Evolutionary conservation across 2,888 invertebrate genomes (phyloP), one percentile per base, ranked within the genome.

Genomic region (Phyllotreta cruciferae): DNA sequence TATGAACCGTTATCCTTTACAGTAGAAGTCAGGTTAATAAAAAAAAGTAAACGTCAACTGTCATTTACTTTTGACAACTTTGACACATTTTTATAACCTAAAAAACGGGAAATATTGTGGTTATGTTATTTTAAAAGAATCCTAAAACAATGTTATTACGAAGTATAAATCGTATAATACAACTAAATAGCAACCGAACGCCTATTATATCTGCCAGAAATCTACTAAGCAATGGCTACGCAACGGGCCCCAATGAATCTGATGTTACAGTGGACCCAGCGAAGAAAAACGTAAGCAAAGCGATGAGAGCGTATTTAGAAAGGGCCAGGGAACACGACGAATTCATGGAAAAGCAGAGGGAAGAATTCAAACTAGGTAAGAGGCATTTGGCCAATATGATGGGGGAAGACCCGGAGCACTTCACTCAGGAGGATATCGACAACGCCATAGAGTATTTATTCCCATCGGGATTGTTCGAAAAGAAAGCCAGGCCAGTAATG

Each of bases 341-440:
- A 66, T 94, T 96, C 76, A 92, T 97, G 87, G 86, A 88, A 74
- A 86, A 87, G 67, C 90, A 95, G 80, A 84, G 85, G 54, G 80
- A 86, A 8, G 93, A 96, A 75, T 99, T 88, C 80, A 90, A 93
- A 79, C 89, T 96, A 75, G 99, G 99, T 10, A 94, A 92, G 79
- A 85, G 97, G 37, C 97, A 99, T 83, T 86, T 99, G 67, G 98
- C 99, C 0, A 98, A 97, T 80, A 99, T 99, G 89, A 99, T 99
- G 98, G 98, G 98, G 0, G 90, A 90, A 80, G 92, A 98, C 83
- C 90, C 92, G 0, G 92, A 95, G 75, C 88, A 86, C 0, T 94
- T 98, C 78, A 91, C 92, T 0, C 93, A 97, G 78, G 86, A 88
- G 58, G 93, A 96, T 78, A 86, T 98, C 36, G 88, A 96, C 82